Evolutionary conservation across 1,140 invertebrate genomes (phyloP).

Genomic region (Leptinotarsa texana): DNA sequence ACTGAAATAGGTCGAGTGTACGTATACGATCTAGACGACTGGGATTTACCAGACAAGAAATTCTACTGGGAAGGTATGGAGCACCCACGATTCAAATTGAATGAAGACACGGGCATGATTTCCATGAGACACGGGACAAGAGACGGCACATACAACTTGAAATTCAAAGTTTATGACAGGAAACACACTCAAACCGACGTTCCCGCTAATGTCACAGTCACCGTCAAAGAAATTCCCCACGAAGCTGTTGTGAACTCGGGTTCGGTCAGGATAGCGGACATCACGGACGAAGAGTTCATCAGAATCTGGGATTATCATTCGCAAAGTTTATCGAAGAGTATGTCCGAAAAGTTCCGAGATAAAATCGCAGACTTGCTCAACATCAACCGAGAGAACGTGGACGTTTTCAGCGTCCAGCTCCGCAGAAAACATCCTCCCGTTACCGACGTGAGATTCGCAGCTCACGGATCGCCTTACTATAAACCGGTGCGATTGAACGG

Average conservation of each 20-base stretch:
- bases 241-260: conserved; percentile 95
- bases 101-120: conserved; percentile 92
- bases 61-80: conserved; percentile 87
- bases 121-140: conserved; percentile 90
- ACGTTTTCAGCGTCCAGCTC: conserved; percentile 92
- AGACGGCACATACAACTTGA: conserved; percentile 82
- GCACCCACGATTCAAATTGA: conserved; percentile 82
- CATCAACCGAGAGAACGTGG: conserved; percentile 86
- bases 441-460: conserved; percentile 92
- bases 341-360: conserved; percentile 84
- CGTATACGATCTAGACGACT: conserved; percentile 95
- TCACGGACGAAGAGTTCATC: conserved; percentile 95
- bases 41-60: conserved; percentile 96
- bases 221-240: conserved; percentile 90
- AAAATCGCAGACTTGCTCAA: conserved; percentile 84
- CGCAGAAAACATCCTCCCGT: conserved; percentile 83
- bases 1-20: conserved; percentile 94
- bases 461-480: conserved; percentile 94
- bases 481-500: conserved; percentile 93
- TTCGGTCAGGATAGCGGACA: conserved; percentile 89
- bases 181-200: conserved; percentile 92
- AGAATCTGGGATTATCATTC: conserved; percentile 88
- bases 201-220: conserved; percentile 89
- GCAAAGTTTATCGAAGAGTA: conserved; percentile 81
- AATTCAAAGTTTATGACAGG: conserved; percentile 91